These are phyloP conservation scores for Calameuta pallipes DNA, from an alignment of 2,888 invertebrate genomes.

Conservation along the genomic window DNA sequence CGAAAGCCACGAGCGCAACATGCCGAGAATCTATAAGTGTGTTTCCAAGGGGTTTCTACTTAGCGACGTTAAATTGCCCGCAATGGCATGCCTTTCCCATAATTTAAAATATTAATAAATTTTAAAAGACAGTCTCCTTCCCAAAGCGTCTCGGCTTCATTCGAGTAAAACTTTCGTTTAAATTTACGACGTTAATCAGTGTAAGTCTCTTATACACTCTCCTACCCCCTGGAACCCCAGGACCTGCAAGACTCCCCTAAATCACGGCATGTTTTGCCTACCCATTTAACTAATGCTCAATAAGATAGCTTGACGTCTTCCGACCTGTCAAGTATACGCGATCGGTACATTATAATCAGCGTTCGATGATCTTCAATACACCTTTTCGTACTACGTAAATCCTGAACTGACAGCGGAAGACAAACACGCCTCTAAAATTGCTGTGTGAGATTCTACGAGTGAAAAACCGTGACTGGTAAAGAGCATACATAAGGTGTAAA, in stretches of 20 bases:
- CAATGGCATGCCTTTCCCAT: conserved; percentile 16
- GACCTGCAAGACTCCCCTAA: conserved; percentile 19
- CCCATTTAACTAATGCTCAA: conserved; percentile 36
- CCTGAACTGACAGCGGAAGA: not conserved
- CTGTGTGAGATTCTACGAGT: not conserved
- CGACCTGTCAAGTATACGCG: conserved; percentile 18
- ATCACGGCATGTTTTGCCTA: conserved; percentile 33
- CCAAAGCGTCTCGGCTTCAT: conserved; percentile 18
- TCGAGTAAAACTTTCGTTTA: conserved; percentile 28
- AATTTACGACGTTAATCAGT: conserved; percentile 40
- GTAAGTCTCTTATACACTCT: conserved; percentile 27
- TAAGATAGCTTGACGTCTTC: conserved; percentile 29
- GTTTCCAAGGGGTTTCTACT: not conserved
- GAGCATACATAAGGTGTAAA: not conserved
- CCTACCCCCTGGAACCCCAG: conserved; percentile 3
- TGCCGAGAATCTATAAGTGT: not conserved
- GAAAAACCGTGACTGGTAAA: not conserved
- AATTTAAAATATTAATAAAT: conserved; percentile 26
- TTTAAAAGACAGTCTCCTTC: conserved; percentile 14
- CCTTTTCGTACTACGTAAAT: not conserved
- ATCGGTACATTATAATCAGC: conserved; percentile 29
- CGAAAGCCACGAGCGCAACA: not conserved
- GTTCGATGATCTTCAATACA: not conserved
- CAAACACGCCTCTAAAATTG: not conserved
- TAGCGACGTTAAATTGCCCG: conserved; percentile 16